Conservation (phyloP, 92 coral and sea anemone genomes). For the Micromussa lordhowensis region DNA sequence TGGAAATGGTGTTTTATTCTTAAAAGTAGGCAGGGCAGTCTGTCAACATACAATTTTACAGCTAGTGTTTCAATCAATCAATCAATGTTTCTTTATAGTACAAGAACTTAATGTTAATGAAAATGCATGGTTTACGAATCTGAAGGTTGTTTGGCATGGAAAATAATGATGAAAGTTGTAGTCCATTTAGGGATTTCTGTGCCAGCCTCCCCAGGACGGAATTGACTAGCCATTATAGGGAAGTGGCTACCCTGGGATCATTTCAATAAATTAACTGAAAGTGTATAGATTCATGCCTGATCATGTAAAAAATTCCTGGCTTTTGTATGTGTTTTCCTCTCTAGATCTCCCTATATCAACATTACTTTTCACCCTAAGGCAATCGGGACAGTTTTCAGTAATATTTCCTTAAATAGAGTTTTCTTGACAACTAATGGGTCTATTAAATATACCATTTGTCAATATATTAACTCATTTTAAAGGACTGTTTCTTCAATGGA, state of each 20-base stretch:
- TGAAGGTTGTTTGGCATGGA: not conserved
- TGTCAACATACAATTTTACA: not conserved
- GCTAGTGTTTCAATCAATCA: not conserved
- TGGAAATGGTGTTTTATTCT: constrained; percentile 9
- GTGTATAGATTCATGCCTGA: not conserved
- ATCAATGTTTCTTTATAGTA: not conserved
- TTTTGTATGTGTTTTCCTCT: not conserved
- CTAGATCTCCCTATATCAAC: not conserved
- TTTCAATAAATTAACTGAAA: too few species aligned
- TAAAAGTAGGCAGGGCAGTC: not conserved
- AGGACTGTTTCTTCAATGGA: not conserved
- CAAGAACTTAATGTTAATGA: not conserved
- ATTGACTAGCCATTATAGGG: not conserved
- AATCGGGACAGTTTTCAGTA: not conserved
- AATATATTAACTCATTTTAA: not conserved
- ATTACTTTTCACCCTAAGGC: not conserved
- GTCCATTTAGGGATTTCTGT: not conserved
- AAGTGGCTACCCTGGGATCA: too few species aligned
- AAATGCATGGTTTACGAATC: not conserved
- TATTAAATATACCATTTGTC: constrained; percentile 1
- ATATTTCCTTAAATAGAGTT: not conserved
- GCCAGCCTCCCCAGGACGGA: not conserved
- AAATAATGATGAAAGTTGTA: not conserved
- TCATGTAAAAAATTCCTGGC: not conserved
- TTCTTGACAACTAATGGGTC: constrained; percentile 8